These are phyloP conservation scores for Rhodeus uyekii DNA, from an alignment of 2,797 vertebrate species.

Conservation along the genomic window DNA sequence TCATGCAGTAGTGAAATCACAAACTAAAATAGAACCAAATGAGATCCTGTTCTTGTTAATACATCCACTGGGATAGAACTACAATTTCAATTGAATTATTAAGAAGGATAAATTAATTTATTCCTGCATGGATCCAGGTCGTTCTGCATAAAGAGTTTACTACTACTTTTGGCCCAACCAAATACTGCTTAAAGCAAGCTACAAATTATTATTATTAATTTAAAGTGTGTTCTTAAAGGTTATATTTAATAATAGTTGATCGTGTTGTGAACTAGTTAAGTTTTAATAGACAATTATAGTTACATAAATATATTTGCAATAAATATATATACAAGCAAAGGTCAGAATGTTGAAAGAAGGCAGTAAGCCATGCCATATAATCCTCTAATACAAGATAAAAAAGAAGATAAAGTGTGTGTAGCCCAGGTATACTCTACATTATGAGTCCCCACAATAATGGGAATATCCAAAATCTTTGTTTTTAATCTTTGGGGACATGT, in stretches of 20 bases:
- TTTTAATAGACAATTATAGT: not conserved
- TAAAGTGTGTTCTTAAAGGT: not conserved
- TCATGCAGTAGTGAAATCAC: not conserved
- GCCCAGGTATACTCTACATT: too few relatives aligned
- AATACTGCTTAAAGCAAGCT: not conserved
- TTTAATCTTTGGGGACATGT: too few relatives aligned
- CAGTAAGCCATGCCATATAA: constrained; percentile 6
- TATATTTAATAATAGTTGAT: not conserved
- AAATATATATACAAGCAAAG: too few relatives aligned
- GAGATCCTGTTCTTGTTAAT: not conserved
- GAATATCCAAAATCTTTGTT: too few relatives aligned
- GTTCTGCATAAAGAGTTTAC: constrained; percentile 7
- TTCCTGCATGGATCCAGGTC: not conserved
- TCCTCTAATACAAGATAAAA: constrained; percentile 25
- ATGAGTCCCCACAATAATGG: too few relatives aligned
- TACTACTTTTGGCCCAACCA: not conserved
- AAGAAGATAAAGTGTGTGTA: not conserved
- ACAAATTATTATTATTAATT: too few relatives aligned
- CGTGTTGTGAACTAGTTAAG: not conserved
- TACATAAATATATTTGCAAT: not conserved
- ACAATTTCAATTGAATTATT: not conserved
- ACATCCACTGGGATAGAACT: not conserved
- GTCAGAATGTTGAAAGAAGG: not conserved
- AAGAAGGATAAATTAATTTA: not conserved
- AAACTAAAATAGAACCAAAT: not conserved